A percentile compares a stretch with the other conserved stretches of the same genome.
phyloP scores from a whole-genome alignment of 2,888 invertebrate species.

The Hypomecis punctinalis region DNA sequence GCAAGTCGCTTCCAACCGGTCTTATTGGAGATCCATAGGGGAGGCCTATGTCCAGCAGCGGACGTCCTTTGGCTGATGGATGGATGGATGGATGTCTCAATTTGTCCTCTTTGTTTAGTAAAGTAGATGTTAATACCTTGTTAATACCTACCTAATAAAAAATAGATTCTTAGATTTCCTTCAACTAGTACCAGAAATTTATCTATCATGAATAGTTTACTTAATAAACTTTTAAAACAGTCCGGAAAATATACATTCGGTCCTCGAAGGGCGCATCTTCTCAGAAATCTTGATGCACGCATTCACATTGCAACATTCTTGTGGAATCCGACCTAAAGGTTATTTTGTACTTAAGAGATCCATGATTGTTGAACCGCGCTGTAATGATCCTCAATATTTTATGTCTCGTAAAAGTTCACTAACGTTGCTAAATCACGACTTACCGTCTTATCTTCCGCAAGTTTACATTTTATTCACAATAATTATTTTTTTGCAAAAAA shows the following conservation, averaged over 20 bases:
- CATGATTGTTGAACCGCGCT: slow-evolving; percentile 32
- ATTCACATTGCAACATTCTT: slow-evolving; percentile 47
- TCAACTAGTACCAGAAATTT: no score
- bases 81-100: no score
- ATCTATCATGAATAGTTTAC: not conserved
- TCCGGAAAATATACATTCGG: slow-evolving; percentile 17
- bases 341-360: slow-evolving; percentile 42
- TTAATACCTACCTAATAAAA: no score
- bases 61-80: no score
- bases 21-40: no score
- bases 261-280: slow-evolving; percentile 38
- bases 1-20: no score
- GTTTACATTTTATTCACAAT: not conserved
- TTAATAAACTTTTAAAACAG: slow-evolving; percentile 2
- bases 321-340: slow-evolving; percentile 52
- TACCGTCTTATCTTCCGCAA: not conserved
- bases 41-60: no score
- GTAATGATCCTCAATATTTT: slow-evolving; percentile 7
- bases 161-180: no score
- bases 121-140: no score
- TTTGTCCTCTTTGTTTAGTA: no score
- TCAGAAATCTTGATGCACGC: slow-evolving; percentile 47
- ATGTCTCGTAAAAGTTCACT: slow-evolving; percentile 6
- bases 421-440: not conserved
- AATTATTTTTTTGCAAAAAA: no score